Conservation (phyloP, 2,113 vertebrate species). For the Anguilla rostrata region DNA sequence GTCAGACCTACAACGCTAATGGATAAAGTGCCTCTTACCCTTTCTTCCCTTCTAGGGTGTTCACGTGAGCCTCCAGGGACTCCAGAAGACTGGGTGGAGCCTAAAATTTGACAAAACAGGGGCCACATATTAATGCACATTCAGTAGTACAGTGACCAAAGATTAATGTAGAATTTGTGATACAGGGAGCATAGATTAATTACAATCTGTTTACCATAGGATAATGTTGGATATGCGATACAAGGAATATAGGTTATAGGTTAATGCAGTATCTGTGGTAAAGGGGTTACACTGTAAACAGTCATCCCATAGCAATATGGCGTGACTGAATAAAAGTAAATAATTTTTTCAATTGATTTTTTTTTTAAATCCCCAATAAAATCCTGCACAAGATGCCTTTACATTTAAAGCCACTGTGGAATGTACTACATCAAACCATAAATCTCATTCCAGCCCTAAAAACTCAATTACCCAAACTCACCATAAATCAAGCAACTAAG, state of each 20-base stretch:
- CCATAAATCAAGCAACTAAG: neutral
- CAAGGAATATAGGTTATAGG: neutral
- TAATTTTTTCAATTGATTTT: no score
- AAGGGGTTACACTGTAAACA: neutral
- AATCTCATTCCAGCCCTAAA: neutral
- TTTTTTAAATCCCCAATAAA: neutral
- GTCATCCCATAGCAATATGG: neutral
- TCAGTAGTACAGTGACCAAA: neutral
- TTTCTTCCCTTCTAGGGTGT: conserved; percentile 88
- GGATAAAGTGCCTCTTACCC: conserved; percentile 55
- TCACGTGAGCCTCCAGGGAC: conserved; percentile 97
- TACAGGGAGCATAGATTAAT: no score
- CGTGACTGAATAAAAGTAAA: no score
- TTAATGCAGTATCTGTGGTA: neutral
- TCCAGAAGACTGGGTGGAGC: conserved; percentile 98
- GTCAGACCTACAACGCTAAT: neutral
- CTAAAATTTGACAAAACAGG: conserved; percentile 54
- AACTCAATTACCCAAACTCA: no score
- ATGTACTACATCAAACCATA: neutral
- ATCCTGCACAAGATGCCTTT: no score
- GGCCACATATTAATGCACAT: neutral
- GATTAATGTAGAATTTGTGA: neutral
- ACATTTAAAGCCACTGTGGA: no score
- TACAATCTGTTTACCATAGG: neutral
- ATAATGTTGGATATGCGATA: neutral